A percentile compares a stretch with the other conserved stretches of the same genome.
phyloP scores from a whole-genome alignment of 2,888 invertebrate genomes.

The Cosmia trapezina region DNA sequence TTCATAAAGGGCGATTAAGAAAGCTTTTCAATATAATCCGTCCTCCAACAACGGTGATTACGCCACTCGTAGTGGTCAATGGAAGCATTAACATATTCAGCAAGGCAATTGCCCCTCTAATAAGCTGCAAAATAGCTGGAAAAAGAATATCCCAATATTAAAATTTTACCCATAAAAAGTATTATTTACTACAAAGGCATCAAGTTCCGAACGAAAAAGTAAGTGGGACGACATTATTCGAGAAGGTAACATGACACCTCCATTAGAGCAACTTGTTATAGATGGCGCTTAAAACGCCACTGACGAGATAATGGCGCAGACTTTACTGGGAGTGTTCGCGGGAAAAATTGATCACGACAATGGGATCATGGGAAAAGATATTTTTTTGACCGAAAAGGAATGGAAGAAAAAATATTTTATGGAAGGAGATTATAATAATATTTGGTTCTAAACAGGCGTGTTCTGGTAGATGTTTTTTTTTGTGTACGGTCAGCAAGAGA shows the following conservation, averaged over 20 bases:
- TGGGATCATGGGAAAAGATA: constrained; percentile 29
- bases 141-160: constrained; percentile 1
- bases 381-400: constrained; percentile 14
- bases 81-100: background rate
- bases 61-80: background rate
- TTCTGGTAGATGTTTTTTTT: no score
- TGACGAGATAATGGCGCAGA: constrained; percentile 65
- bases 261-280: constrained; percentile 77
- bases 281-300: constrained; percentile 72
- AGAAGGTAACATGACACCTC: constrained; percentile 79
- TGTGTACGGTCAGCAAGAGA: no score
- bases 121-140: background rate
- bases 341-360: constrained; percentile 55
- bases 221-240: constrained; percentile 68
- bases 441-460: no score
- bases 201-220: constrained; percentile 48
- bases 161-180: constrained; percentile 30
- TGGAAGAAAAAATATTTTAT: background rate
- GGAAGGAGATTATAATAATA: background rate
- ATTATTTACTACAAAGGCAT: constrained; percentile 48
- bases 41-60: background rate
- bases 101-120: background rate
- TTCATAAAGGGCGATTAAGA: background rate
- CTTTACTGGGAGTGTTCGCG: constrained; percentile 48
- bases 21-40: no score